phyloP scores from a whole-genome alignment of 2,113 vertebrate species.

The Channa maculata region DNA sequence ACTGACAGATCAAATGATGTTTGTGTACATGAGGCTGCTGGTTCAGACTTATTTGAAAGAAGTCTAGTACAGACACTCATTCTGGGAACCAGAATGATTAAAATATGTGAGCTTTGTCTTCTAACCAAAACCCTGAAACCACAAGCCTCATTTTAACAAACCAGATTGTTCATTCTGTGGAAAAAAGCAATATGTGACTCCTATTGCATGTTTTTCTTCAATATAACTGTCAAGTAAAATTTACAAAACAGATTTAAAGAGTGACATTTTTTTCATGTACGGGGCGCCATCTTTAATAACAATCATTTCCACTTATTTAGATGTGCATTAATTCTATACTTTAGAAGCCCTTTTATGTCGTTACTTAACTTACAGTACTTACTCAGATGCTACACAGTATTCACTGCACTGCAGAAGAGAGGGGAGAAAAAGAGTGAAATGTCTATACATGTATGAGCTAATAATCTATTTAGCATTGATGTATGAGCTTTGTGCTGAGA shows the following conservation, averaged over 20 bases:
- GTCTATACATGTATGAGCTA: not conserved
- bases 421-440: not conserved
- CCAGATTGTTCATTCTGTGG: not conserved
- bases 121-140: constrained; percentile 29
- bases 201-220: constrained; percentile 13
- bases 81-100: constrained; percentile 50
- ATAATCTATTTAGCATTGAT: constrained; percentile 62
- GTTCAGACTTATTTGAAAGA: constrained; percentile 35
- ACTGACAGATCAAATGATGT: constrained; percentile 34
- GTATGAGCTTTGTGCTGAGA: constrained; percentile 27
- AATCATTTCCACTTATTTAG: no score
- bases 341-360: no score
- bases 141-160: constrained; percentile 26
- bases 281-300: no score
- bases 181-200: constrained; percentile 7
- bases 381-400: not conserved
- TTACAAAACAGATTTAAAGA: not conserved
- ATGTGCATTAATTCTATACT: no score
- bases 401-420: not conserved
- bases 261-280: no score
- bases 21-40: constrained; percentile 11
- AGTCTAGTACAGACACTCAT: constrained; percentile 16
- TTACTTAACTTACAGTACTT: no score
- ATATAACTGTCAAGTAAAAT: not conserved
- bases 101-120: constrained; percentile 34